Evolutionary conservation across 2,113 vertebrate species (phyloP).

Genomic region (Chaetorhynchus papuensis): DNA sequence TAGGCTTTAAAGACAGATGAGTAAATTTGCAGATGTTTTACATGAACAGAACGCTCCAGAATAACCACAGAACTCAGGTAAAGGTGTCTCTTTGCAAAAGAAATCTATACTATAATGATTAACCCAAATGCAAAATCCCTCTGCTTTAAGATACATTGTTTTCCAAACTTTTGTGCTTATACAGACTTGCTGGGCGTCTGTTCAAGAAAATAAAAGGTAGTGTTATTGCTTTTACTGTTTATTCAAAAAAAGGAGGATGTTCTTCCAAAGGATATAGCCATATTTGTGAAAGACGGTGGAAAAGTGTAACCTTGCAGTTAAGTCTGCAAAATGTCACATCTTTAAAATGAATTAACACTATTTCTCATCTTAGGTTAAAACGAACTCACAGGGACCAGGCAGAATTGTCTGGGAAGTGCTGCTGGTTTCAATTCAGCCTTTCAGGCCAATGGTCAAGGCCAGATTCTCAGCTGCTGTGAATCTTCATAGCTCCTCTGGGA

Average conservation of each 20-base stretch:
- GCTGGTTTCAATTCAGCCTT: not conserved
- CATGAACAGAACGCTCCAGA: not conserved
- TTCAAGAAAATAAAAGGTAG: not conserved
- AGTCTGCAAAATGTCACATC: not conserved
- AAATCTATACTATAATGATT: not conserved
- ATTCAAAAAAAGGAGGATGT: not conserved
- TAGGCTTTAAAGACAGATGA: not conserved
- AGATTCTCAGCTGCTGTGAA: not conserved
- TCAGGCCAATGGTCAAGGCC: not conserved
- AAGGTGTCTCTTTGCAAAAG: conserved; percentile 1
- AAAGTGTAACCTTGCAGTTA: not conserved
- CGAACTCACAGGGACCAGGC: not conserved
- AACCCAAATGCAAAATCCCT: not conserved
- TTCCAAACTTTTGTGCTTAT: not conserved
- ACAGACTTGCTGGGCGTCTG: not conserved
- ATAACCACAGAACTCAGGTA: not conserved
- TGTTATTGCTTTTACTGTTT: not conserved
- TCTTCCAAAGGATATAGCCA: not conserved
- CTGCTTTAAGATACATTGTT: not conserved
- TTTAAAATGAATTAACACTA: not conserved
- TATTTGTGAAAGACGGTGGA: not conserved
- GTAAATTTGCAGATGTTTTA: conserved; percentile 11
- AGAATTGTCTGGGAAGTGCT: not conserved
- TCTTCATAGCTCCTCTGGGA: not conserved
- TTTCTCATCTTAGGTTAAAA: not conserved